Base-by-base conservation (phyloP, 2,888 invertebrate genomes). In the Chelonus formosanus region DNA sequence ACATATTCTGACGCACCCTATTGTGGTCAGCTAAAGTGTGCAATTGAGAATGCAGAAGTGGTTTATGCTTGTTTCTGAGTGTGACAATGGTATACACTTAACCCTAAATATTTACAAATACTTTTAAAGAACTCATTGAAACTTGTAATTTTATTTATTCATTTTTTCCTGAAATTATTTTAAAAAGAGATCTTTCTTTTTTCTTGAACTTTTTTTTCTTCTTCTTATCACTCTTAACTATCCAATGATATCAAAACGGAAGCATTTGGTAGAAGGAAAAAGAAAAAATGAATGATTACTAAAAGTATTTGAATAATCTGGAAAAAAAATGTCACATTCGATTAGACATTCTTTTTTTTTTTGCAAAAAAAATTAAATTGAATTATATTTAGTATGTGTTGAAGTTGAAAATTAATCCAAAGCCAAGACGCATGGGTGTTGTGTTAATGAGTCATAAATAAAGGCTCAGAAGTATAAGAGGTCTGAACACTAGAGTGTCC, bases 11-110 rank as follows among this genome's bases (percentile, higher is more conserved):
- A 52, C 52, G 32, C 7, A 31, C 54, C 32, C 47, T 55, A 75
- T 74, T 78, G 80, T 75, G 80, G 80, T 80, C 74, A 77, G 75
- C 71, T 76, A 76, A 78, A 77, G 75, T 75, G 52, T 8, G 78
- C 73, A 74, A 77, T 78, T 74, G 77, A 77, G 75, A 74, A 74
- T 72, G 74, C 70, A 72, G 71, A 73, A 78, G 63, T 63, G 63
- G 63, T 63, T 63, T 63, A 6, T 32, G 32, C 32, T 32, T 52
- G 32, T 32, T 52, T 52, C 32, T 52, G 32, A 52, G 31, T 31
- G 32, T 32, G 8, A 20, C 6, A 20, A 48, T 20, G 3, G n/a
- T 48, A n/a, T 48, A 20, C n/a, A 7, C 4, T 47, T 48, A 48
- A 48, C 48, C 10, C 48, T n/a, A 48, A 20, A 40, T 40, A 40